These are phyloP conservation scores for Corynorhinus townsendii DNA, from an alignment of 2,113 vertebrate genomes.

Conservation along the genomic window DNA sequence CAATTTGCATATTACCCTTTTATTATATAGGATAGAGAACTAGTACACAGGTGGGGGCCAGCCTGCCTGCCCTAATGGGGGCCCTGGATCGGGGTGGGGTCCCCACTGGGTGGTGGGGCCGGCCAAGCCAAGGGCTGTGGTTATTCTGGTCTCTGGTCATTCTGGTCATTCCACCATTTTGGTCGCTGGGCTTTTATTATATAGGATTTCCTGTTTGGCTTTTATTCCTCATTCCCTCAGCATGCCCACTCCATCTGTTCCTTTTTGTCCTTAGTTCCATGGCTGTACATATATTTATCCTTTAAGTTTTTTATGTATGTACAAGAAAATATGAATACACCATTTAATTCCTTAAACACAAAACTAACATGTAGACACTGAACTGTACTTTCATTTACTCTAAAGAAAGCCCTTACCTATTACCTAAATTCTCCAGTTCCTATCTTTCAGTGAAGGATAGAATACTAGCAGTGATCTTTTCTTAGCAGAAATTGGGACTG, in stretches of 20 bases:
- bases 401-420: background rate
- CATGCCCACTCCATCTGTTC: background rate
- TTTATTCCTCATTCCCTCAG: background rate
- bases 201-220: background rate
- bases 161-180: too few species aligned
- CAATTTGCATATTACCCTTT: too few species aligned
- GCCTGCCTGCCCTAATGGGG: too few species aligned
- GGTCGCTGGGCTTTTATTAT: too few species aligned
- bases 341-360: background rate
- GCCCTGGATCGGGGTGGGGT: too few species aligned
- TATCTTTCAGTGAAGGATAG: background rate
- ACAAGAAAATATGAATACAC: background rate
- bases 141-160: too few species aligned
- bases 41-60: too few species aligned
- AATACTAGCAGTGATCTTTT: conserved; percentile 26
- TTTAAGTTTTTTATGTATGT: background rate
- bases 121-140: too few species aligned
- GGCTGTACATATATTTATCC: background rate
- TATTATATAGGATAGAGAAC: too few species aligned
- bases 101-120: too few species aligned
- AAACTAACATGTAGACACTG: background rate
- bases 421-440: background rate
- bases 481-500: background rate
- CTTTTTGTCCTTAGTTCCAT: background rate
- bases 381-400: background rate